phyloP scores from a whole-genome alignment of 2,888 invertebrate genomes.

The Melipona beecheii region DNA sequence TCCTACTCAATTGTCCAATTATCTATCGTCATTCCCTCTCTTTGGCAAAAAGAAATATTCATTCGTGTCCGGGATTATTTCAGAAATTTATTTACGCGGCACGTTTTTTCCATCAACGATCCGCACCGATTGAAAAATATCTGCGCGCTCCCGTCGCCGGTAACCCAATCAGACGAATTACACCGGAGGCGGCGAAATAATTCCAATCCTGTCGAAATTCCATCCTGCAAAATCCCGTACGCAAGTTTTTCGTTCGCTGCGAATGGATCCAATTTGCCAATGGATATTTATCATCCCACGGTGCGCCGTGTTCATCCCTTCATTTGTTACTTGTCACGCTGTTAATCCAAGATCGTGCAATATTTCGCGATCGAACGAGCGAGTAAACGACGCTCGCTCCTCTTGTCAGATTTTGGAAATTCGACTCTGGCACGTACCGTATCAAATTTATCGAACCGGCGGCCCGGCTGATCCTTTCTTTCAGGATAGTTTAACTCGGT shows the following conservation, averaged over 20 bases:
- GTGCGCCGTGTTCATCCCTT: not conserved
- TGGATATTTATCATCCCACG: not conserved
- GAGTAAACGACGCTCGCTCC: no score
- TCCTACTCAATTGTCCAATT: not conserved
- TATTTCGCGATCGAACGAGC: not conserved
- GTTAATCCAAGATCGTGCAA: not conserved
- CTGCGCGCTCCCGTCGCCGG: no score
- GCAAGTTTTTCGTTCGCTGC: not conserved
- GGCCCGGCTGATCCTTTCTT: not conserved
- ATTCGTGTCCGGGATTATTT: not conserved
- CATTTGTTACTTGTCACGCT: not conserved
- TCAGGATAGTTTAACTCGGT: not conserved
- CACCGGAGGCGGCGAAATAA: not conserved
- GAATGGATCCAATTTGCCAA: not conserved
- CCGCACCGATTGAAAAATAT: not conserved
- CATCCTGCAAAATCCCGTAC: not conserved
- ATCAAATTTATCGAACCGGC: not conserved
- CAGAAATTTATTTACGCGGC: not conserved
- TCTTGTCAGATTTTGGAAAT: not conserved
- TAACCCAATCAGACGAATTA: conserved; percentile 5
- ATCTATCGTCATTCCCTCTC: no score
- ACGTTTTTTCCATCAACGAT: not conserved
- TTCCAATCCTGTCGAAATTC: not conserved
- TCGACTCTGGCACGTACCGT: not conserved
- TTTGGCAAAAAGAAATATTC: not conserved